phyloP scores from a whole-genome alignment of 2,797 vertebrate genomes.

The Hozukius guyotensis region DNA sequence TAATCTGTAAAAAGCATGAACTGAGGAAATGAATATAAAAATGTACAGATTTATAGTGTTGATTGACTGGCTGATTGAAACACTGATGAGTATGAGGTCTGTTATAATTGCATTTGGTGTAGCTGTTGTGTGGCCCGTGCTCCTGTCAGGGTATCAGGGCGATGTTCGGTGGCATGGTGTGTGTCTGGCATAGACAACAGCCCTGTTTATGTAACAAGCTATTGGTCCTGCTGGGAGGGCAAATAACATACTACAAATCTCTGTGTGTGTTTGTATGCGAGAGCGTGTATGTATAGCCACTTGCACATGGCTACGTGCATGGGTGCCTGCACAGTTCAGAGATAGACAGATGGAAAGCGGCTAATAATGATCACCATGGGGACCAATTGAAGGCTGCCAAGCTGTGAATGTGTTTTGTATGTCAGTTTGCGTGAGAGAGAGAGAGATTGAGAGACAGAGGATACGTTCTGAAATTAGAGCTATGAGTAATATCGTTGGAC shows the following conservation, averaged over 20 bases:
- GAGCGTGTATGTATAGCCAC: background rate
- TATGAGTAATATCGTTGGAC: conserved; percentile 54
- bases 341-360: conserved; percentile 60
- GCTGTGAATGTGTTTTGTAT: conserved; percentile 27
- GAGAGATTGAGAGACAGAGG: conserved; percentile 27
- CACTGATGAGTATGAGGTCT: background rate
- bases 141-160: background rate
- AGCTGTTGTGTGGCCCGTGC: conserved; percentile 10
- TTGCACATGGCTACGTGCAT: background rate
- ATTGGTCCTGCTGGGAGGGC: conserved; percentile 4
- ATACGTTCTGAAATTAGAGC: conserved; percentile 48
- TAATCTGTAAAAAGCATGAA: background rate
- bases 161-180: conserved; percentile 14
- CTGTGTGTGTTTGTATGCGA: background rate
- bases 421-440: conserved; percentile 1
- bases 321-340: conserved; percentile 29
- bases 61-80: conserved; percentile 7
- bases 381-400: conserved; percentile 55
- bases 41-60: background rate
- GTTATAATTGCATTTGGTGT: conserved; percentile 1
- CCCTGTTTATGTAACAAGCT: conserved; percentile 18
- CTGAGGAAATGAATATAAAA: conserved; percentile 4
- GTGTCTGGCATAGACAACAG: conserved; percentile 21
- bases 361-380: conserved; percentile 71
- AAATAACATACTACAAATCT: conserved; percentile 14